Evolutionary conservation across 2,113 vertebrate species (phyloP), one percentile per base, ranked within the genome.

Genomic region (Alligator sinensis): DNA sequence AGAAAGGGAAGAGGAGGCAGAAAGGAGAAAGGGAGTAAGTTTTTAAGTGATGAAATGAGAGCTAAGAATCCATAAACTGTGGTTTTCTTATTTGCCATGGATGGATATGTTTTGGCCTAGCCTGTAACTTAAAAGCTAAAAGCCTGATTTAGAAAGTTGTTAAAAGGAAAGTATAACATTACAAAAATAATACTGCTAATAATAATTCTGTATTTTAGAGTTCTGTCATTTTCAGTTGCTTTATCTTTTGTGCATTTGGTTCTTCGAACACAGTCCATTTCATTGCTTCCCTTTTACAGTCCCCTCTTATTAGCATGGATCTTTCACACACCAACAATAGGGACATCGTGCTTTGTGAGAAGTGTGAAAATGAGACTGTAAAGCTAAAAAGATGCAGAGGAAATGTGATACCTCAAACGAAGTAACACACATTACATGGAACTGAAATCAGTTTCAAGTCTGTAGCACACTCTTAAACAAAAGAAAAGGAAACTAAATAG

Each of bases 401-500:
- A 92, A 4, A n/a, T 14, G 16, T 38, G 18, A 5, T 28, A 70
- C 16, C 13, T 57, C 27, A 80, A 16, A 58, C 2, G 62, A 75
- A 11, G 28, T 59, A 19, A 47, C 47, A 47, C 47, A 47, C 47
- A 9, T 47, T 47, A 47, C 47, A 47, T 9, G 47, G 47, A 47
- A 47, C 47, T 47, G 47, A 47, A 47, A 47, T 9, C 10, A 70
- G 4, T 34, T 74, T 4, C 47, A 84, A 94, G 2, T 6, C 12
- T 24, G 70, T 8, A 91, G 13, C 0, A 2, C 4, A 74, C 59
- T 72, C 21, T 85, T 58, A 63, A 66, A 84, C 89, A 84, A 3
- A 3, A 0, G 11, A 0, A 0, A 84, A 34, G 84, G 0, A 72
- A 25, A 78, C 0, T 9, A 57, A 89, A 60, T 87, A 90, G 90